Evolutionary conservation across 2,888 invertebrate species (phyloP), one percentile per base, ranked within the genome.

Genomic region (Ornithoptera alexandrae): DNA sequence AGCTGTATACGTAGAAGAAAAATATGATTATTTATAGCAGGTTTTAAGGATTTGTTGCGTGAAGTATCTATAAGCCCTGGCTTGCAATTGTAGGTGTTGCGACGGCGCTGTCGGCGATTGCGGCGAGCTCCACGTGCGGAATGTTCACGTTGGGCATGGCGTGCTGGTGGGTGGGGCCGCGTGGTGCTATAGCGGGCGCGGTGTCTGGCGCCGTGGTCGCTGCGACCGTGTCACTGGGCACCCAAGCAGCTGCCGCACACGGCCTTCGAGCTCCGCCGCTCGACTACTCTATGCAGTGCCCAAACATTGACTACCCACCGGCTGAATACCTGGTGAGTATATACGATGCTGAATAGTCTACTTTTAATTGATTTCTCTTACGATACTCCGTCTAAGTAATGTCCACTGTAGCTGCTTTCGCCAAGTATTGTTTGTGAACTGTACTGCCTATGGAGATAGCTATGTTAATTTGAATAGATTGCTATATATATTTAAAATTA

Each of bases 71-170:
- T 39, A 53, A n/a, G 6, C 5, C n/a, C 7, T 53, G 53, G 53
- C 15, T 53, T 53, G 7, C n/a, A n/a, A 6, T 18, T 1, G 12
- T 22, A 92, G 92, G 92, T 89, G 94, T 95, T 72, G 95, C 96
- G 0, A 95, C 96, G 58, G 96, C 96, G 20, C 86, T 97, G 64
- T 96, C 97, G n/a, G 96, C 97, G 0, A 96, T 97, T 74, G 96
- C 97, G 1, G 96, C 97, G 0, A 96, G 97, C 58, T 96, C 97
- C 10, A 95, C 97, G 0, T 96, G 97, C 77, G 97, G 97, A 0
- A 93, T 97, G 15, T 97, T 97, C 81, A 95, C 96, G 0, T 88
- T 97, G 30, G 97, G 97, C 72, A 96, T 97, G 95, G 90, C 95
- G 74, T 94, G 96, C 79, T 97, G 97, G 60, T 97, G 96, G 95